Evolutionary conservation across 2,113 vertebrate species (phyloP).

Genomic region (Ibidorhyncha struthersii): DNA sequence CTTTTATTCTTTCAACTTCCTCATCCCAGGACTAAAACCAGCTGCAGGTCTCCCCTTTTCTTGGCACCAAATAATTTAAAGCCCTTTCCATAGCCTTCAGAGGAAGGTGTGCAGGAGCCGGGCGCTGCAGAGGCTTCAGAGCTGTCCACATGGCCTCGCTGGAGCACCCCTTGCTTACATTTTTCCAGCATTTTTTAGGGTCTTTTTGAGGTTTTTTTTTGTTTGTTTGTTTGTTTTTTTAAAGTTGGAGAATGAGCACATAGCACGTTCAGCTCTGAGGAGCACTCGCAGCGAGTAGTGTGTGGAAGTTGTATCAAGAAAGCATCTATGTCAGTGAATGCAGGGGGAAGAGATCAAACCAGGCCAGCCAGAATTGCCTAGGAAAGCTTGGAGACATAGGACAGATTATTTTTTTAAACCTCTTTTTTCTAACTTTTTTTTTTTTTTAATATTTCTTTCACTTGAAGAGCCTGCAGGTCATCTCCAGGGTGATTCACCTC

Average conservation of each 20-base stretch:
- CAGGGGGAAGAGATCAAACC: not conserved
- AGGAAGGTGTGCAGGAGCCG: not conserved
- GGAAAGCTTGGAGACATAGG: not conserved
- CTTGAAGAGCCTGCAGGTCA: not conserved
- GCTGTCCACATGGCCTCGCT: not conserved
- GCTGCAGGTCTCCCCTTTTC: not conserved
- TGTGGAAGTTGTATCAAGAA: not conserved
- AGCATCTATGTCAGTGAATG: not conserved
- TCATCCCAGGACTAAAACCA: not conserved
- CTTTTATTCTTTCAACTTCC: conserved; percentile 6
- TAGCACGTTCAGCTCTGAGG: not conserved
- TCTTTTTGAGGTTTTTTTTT: no score
- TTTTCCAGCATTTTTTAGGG: not conserved
- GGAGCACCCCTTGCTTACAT: not conserved
- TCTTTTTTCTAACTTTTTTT: not conserved
- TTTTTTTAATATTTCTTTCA: not conserved
- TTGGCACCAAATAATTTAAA: not conserved
- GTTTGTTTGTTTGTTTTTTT: not conserved
- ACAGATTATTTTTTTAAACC: not conserved
- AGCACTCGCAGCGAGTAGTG: not conserved
- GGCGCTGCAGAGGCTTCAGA: not conserved
- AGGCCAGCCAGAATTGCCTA: not conserved
- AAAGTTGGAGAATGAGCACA: not conserved
- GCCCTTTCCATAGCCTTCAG: not conserved
- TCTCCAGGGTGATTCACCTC: not conserved